Evolutionary conservation across 92 coral and sea anemone species (phyloP).

Genomic region (Actinostola sp.): DNA sequence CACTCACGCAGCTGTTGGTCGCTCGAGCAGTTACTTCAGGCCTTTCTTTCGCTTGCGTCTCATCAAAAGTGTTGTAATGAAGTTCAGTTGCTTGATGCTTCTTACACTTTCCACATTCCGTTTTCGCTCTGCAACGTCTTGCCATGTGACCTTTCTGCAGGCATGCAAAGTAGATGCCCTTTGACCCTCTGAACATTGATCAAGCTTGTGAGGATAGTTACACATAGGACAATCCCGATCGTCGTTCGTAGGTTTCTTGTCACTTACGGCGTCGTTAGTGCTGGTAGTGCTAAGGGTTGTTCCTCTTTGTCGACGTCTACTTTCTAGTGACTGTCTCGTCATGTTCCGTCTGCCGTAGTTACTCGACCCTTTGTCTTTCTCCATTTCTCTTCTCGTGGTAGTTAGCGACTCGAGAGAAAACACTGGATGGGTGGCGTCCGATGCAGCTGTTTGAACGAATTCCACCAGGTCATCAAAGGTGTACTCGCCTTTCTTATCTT

Average conservation of each 20-base stretch:
- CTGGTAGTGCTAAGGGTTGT: constrained; percentile 17
- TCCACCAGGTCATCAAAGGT: background rate
- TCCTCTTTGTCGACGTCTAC: constrained; percentile 12
- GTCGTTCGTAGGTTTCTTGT: background rate
- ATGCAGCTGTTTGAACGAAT: background rate
- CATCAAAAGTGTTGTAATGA: background rate
- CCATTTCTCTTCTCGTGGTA: background rate
- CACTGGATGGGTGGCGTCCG: background rate
- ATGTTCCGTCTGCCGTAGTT: constrained; percentile 7
- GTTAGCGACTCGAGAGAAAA: background rate
- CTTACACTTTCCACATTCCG: background rate
- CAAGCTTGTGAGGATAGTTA: constrained; percentile 30
- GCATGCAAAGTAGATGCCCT: constrained; percentile 63
- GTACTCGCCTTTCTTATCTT: background rate
- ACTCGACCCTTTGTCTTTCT: background rate
- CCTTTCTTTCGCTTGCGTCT: background rate
- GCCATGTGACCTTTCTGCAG: constrained; percentile 53
- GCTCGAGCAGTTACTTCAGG: background rate
- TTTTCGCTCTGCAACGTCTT: constrained; percentile 30
- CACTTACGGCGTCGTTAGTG: constrained; percentile 8
- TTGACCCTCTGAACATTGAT: constrained; percentile 30
- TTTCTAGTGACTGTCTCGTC: background rate
- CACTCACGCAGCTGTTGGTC: background rate
- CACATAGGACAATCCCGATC: constrained; percentile 23
- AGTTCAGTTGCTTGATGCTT: background rate